Base-by-base conservation (phyloP, 2,113 vertebrate genomes). In the Calyptommatus sinebrachiatus region DNA sequence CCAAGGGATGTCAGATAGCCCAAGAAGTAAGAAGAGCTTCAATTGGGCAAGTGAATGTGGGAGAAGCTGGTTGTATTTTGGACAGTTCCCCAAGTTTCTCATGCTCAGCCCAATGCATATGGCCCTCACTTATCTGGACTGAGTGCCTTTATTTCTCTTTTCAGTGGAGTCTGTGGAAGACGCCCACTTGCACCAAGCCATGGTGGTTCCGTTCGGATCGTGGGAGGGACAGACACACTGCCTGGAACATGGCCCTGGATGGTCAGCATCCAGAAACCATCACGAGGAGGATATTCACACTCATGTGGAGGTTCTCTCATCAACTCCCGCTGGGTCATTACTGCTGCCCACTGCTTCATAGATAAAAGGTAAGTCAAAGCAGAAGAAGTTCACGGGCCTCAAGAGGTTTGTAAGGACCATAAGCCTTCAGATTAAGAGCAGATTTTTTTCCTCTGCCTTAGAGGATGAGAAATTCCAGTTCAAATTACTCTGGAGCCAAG, bases 331-430 rank as follows among this genome's bases (percentile, higher is more conserved):
- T 89, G 88, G 88, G 88, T 88, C 11, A 10, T 89, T 41, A 89
- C 88, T 1, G 88, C 88, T 26, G 86, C 88, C 26, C 88, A 89
- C 61, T 89, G 88, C 83, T 89, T 89, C 78, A 63, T 85, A 8
- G 71, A 69, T 26, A 80, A 70, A 75, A 60, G 53, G 87, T 86
- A 69, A 84, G 87, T 2, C 12, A 6, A 10, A 26, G 35, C 8
- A 1, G 8, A 22, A 1, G 8, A 22, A 2, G 45, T 18, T 22
- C 31, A 14, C 41, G 1, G n/a, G 20, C 1, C 0, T 22, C 14
- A 29, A 22, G 26, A 22, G 71, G 8, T 6, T 26, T 26, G 10
- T n/a, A 26, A 3, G n/a, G 26, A 65, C 26, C n/a, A n/a, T 65
- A 10, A 41, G 31, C 22, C 20, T 26, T 9, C 41, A 35, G 8